A percentile compares a stretch with the other conserved stretches of the same genome.
Evolutionary conservation across 30 jellyfish, hydroid and myxozoan genomes (phyloP).

Genomic region (Hydractinia symbiolongicarpus): DNA sequence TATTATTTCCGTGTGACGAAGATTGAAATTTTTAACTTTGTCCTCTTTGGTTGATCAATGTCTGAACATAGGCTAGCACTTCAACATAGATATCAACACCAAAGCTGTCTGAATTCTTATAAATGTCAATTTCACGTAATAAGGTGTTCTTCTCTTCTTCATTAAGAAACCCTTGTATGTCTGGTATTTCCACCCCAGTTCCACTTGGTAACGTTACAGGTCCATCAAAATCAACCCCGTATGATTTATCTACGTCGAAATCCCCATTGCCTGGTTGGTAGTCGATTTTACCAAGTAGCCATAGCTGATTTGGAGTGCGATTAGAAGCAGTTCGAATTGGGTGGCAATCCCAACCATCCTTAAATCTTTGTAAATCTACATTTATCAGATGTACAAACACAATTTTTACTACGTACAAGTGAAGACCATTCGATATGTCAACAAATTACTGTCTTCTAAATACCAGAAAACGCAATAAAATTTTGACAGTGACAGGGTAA

Average conservation of each 20-base stretch:
- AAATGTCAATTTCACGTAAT: background rate
- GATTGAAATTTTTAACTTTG: no score
- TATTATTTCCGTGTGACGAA: no score
- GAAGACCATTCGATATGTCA: background rate
- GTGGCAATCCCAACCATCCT: conserved; percentile 22
- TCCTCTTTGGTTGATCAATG: background rate
- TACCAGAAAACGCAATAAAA: conserved; percentile 5
- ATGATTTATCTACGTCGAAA: background rate
- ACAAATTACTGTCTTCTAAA: background rate
- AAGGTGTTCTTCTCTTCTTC: background rate
- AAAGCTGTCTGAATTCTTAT: background rate
- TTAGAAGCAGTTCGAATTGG: conserved; percentile 10
- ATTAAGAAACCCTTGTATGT: background rate
- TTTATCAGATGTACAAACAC: conserved; percentile 27
- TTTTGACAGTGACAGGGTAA: background rate
- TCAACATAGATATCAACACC: background rate
- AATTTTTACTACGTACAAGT: conserved; percentile 7
- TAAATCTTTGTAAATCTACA: conserved; percentile 7
- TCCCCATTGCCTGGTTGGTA: background rate
- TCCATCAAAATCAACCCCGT: conserved; percentile 8
- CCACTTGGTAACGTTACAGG: background rate
- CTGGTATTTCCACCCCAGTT: background rate
- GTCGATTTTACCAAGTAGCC: conserved; percentile 21
- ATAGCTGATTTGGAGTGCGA: conserved; percentile 22
- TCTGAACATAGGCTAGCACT: background rate